Evolutionary conservation across 2,797 vertebrate genomes (phyloP), one percentile per base, ranked within the genome.

Genomic region (Liparis tanakae): DNA sequence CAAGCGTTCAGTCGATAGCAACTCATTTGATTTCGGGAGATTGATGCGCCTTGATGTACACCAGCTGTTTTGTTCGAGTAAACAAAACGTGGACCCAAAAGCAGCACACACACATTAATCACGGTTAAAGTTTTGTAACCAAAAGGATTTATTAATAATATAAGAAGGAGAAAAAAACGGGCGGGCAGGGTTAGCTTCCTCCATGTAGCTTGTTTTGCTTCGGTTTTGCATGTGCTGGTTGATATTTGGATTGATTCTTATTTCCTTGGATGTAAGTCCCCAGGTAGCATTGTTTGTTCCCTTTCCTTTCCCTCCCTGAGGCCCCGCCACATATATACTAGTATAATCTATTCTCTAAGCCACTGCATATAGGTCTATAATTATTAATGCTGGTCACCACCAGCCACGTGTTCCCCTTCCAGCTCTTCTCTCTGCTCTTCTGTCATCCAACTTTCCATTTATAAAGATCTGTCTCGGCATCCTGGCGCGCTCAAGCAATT

Each of bases 21-120:
- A 65, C 83, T 88, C 83, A 81, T 91, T 85, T 72, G 62, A 80
- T 72, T 30, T 80, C 60, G 39, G 77, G 80, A 75, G 79, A 90
- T 86, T 76, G 48, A 39, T 78, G 69, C 63, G 0, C 34, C 67
- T 79, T 67, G 57, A 84, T 90, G 81, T 70, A 76, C 79, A 70
- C 76, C 46, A 67, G 39, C 39, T 30, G 25, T 30, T 30, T 2
- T 30, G 25, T 30, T 30, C 25, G 25, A 30, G 25, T 30, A 30
- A 30, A 30, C 25, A 30, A 30, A 30, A 30, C 25, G 25, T 30
- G 25, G 25, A 30, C 25, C 25, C 25, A 30, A 30, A 30, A 30
- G 25, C 25, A 30, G 25, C 25, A 30, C 25, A 30, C 25, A 30
- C 25, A 30, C 25, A 30, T 4, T 30, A 30, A 30, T 30, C 25